phyloP scores from a whole-genome alignment of 2,113 vertebrate species.

The Spheniscus mendiculus region DNA sequence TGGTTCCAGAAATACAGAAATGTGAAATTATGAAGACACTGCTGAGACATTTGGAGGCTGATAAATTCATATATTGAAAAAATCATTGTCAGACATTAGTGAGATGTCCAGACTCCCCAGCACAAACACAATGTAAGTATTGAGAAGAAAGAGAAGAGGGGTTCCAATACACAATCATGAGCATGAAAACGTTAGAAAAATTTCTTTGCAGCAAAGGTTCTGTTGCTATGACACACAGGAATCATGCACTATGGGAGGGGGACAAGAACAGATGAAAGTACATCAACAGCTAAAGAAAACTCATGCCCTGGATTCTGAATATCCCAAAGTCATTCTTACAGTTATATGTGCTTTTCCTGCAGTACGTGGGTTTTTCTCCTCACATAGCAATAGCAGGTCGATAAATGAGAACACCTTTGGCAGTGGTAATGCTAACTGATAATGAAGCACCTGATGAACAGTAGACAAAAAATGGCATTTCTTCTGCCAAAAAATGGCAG shows the following conservation, averaged over 20 bases:
- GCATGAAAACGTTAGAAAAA: background rate
- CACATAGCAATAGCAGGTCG: background rate
- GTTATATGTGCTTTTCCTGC: background rate
- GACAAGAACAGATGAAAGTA: background rate
- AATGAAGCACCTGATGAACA: background rate
- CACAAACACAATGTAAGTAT: background rate
- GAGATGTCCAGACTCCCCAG: background rate
- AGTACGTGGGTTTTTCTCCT: background rate
- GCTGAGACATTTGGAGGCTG: background rate
- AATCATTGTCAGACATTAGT: background rate
- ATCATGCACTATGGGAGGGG: too few species aligned
- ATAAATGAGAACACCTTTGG: background rate
- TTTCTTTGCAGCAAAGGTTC: background rate
- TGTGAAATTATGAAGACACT: background rate
- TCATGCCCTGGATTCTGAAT: background rate
- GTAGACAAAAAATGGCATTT: background rate
- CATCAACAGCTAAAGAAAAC: background rate
- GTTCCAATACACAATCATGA: background rate
- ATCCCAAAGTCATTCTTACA: background rate
- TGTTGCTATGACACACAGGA: background rate
- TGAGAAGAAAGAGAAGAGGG: background rate
- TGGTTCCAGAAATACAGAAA: background rate
- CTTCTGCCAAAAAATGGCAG: background rate
- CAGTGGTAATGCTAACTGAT: background rate
- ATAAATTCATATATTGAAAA: background rate